These are phyloP conservation scores for Zaprionus bogoriensis DNA, from an alignment of 2,888 invertebrate genomes.

Conservation along the genomic window DNA sequence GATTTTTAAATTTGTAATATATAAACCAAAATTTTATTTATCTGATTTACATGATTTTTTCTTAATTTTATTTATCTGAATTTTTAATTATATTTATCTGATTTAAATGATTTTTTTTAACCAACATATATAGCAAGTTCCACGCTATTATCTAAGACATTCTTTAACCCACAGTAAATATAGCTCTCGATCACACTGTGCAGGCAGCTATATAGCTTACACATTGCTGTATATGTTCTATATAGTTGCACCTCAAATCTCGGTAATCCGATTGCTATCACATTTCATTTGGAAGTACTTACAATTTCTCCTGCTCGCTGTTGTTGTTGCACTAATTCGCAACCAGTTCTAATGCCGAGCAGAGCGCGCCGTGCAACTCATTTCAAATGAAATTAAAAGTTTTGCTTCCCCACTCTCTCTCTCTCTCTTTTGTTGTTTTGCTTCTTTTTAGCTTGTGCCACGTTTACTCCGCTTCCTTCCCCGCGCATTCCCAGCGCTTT, in stretches of 20 bases:
- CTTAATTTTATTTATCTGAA: no score
- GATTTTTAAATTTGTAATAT: no score
- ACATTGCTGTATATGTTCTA: background rate
- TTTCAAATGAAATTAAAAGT: conserved; percentile 71
- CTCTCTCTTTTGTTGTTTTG: background rate
- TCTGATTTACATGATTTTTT: no score
- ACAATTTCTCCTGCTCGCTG: no score
- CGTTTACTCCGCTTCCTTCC: background rate
- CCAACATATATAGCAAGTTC: no score
- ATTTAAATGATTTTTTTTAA: no score
- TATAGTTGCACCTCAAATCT: conserved; percentile 3
- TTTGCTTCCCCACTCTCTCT: conserved; percentile 9
- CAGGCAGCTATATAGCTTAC: background rate
- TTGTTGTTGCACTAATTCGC: conserved; percentile 37
- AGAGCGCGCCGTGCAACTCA: conserved; percentile 38
- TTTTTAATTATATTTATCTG: no score
- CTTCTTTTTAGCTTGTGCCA: background rate
- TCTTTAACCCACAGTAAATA: no score
- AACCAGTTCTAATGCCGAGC: conserved; percentile 5
- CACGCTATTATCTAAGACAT: no score
- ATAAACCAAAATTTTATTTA: no score
- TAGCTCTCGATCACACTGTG: no score
- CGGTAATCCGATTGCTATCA: conserved; percentile 4
- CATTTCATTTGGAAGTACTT: conserved; percentile 8
- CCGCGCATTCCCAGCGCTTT: no score